phyloP scores from a whole-genome alignment of 2,113 vertebrate genomes.

The Petroica traversi region DNA sequence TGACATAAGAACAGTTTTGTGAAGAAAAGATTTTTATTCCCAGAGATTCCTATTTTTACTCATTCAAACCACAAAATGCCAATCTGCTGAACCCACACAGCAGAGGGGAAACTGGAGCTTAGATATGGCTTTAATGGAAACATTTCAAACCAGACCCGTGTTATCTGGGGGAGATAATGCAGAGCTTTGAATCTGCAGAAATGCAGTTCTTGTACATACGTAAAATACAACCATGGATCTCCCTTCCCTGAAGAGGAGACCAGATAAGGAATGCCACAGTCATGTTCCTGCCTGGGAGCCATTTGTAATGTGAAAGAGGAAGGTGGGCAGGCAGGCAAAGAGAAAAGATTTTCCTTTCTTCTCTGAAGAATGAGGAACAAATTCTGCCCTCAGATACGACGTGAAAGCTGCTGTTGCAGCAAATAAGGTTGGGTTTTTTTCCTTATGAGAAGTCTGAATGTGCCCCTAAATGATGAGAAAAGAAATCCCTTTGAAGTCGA shows the following conservation, averaged over 20 bases:
- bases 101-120: not conserved
- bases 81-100: not conserved
- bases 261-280: not conserved
- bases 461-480: not conserved
- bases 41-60: not conserved
- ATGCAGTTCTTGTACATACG: not conserved
- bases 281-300: not conserved
- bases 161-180: not conserved
- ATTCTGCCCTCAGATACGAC: not conserved
- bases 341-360: conserved; percentile 1
- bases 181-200: not conserved
- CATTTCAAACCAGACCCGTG: not conserved
- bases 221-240: not conserved
- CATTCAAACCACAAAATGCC: not conserved
- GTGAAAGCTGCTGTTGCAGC: not conserved
- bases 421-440: not conserved
- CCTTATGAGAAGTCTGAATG: not conserved
- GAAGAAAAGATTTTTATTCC: not conserved
- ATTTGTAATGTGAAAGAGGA: not conserved
- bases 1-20: not conserved
- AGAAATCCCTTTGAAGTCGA: not conserved
- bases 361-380: conserved; percentile 29
- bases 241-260: not conserved
- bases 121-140: not conserved
- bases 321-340: not conserved